A percentile compares a stretch with the other conserved stretches of the same genome.
phyloP scores from a whole-genome alignment of 1,140 invertebrate genomes.

The Brachionus rubens region DNA sequence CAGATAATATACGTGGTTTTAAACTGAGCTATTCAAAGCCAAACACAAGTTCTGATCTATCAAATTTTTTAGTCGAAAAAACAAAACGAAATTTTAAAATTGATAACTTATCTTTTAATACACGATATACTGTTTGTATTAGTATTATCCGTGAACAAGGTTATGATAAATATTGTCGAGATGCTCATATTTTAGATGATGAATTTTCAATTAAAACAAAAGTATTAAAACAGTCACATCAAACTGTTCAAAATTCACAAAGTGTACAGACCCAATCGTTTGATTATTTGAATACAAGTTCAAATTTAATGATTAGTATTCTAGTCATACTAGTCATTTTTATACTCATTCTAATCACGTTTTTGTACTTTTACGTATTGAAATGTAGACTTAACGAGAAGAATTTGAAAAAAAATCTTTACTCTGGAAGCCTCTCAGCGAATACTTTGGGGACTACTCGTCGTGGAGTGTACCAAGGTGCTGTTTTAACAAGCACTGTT shows the following conservation, averaged over 20 bases:
- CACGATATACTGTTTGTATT: constrained; percentile 34
- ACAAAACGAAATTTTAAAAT: constrained; percentile 28
- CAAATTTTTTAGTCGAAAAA: not conserved
- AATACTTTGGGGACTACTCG: not conserved
- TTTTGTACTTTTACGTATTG: constrained; percentile 16
- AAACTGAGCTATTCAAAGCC: constrained; percentile 20
- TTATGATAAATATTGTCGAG: constrained; percentile 45
- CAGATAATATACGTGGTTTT: constrained; percentile 22
- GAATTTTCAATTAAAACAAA: constrained; percentile 1
- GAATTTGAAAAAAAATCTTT: constrained; percentile 26
- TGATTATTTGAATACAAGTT: not conserved
- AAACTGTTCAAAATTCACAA: not conserved
- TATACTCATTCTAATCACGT: not conserved
- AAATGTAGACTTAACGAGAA: constrained; percentile 21
- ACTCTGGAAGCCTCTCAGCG: not conserved
- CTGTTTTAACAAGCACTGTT: not conserved
- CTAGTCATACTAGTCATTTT: constrained; percentile 1
- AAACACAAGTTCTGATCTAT: not conserved
- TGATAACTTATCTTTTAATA: constrained; percentile 16
- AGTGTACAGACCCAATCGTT: not conserved
- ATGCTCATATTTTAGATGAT: not conserved
- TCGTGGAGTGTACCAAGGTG: not conserved
- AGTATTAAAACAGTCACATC: not conserved
- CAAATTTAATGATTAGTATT: constrained; percentile 11
- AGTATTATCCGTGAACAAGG: constrained; percentile 27